These are phyloP conservation scores for Beris chalybata DNA, from an alignment of 2,888 invertebrate species.

Conservation along the genomic window DNA sequence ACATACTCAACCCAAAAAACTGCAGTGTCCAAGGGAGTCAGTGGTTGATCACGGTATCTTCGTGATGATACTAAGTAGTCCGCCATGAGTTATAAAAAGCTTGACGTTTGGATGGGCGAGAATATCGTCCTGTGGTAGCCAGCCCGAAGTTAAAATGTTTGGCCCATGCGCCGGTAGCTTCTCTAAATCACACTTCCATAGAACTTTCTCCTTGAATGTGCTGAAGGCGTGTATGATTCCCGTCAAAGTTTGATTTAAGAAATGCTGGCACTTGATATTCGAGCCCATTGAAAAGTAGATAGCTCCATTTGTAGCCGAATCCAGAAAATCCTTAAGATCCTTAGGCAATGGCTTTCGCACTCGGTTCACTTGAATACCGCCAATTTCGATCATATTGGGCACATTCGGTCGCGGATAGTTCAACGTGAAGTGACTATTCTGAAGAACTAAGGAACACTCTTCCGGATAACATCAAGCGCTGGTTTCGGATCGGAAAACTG, in stretches of 20 bases:
- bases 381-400: constrained; percentile 55
- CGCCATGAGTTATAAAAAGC: constrained; percentile 61
- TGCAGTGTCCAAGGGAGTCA: constrained; percentile 47
- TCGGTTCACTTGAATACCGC: constrained; percentile 54
- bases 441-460: constrained; percentile 49
- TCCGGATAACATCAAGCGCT: constrained; percentile 45
- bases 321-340: constrained; percentile 53
- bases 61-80: constrained; percentile 56
- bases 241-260: constrained; percentile 46
- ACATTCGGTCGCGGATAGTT: constrained; percentile 51
- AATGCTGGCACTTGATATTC: constrained; percentile 47
- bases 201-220: constrained; percentile 34
- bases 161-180: constrained; percentile 32
- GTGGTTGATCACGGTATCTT: constrained; percentile 50
- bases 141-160: constrained; percentile 50
- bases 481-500: constrained; percentile 47
- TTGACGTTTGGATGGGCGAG: constrained; percentile 57
- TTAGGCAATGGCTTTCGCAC: constrained; percentile 47
- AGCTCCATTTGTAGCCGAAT: constrained; percentile 55
- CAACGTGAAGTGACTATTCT: constrained; percentile 52
- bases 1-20: constrained; percentile 54
- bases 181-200: constrained; percentile 37
- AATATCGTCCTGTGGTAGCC: constrained; percentile 54
- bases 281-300: constrained; percentile 59
- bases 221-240: constrained; percentile 43